Base-by-base conservation (phyloP, 1,140 invertebrate genomes). In the Probaryconus sp. region DNA sequence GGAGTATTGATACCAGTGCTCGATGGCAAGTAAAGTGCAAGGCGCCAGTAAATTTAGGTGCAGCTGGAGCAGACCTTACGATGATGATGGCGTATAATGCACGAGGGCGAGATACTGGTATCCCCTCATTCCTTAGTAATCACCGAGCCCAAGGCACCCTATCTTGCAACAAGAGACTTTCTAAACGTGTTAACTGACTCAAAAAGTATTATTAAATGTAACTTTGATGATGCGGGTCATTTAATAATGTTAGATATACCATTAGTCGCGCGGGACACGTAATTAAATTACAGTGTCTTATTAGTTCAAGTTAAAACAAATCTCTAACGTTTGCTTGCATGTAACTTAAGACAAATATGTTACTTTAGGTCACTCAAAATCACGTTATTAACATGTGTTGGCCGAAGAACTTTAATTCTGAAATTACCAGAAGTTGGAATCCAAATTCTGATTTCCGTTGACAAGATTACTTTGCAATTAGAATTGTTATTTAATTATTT, bases 91-190 rank as follows among this genome's bases (percentile, higher is more conserved):
- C 55, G 47, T 63, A 24, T 50, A 78, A 80, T 71, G 77, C 74
- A 79, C 82, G 77, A 82, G 80, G 73, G 81, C 80, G 78, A 81
- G 81, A 85, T 86, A 87, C 85, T 83, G 84, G 85, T 85, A 85
- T 86, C 82, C 83, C 84, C 80, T 87, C 85, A 86, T 87, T 87
- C 85, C 85, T 85, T 74, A 80, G 83, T 87, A 87, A 87, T 87
- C 83, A 83, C 79, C 79, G 73, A 80, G 79, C 81, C 81, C 81
- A 84, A 84, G 83, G 81, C 79, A 70, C 60, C 53, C 70, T 69
- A 77, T 75, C 70, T 58, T 67, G 60, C 77, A 71, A 80, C 80
- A 79, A 79, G 81, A 80, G 79, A 81, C 84, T 85, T 86, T 84
- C 81, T 84, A 85, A 85, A 84, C 82, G 79, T 63, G 67, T 55